phyloP scores from a whole-genome alignment of 2,113 vertebrate genomes.

The Ancistrus triradiatus region DNA sequence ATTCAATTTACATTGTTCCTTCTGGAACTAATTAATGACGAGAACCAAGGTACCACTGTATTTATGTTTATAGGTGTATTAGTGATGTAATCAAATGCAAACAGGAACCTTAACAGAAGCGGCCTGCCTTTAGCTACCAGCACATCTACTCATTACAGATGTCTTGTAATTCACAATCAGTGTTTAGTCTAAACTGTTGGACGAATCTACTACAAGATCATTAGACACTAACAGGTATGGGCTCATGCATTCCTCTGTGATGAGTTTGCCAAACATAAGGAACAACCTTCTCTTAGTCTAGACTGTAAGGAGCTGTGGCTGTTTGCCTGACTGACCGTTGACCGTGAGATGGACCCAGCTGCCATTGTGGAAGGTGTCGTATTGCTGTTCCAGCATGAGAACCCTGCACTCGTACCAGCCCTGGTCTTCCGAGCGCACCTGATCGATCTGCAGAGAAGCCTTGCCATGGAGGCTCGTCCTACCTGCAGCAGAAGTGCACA shows the following conservation, averaged over 20 bases:
- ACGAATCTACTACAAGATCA: not conserved
- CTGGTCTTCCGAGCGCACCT: slow-evolving; percentile 93
- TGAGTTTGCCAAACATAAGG: not conserved
- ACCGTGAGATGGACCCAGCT: slow-evolving; percentile 99
- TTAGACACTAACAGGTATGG: not conserved
- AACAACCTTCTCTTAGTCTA: not conserved
- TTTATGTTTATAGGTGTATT: no score
- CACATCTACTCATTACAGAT: no score
- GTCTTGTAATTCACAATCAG: not conserved
- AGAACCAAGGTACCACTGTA: no score
- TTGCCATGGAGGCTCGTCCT: slow-evolving; percentile 92
- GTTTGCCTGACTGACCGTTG: slow-evolving; percentile 77
- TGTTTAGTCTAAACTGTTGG: not conserved
- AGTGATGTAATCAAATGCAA: not conserved
- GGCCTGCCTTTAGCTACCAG: no score
- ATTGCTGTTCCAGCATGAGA: slow-evolving; percentile 96
- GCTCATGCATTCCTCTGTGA: not conserved
- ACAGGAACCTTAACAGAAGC: not conserved
- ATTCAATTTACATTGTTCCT: no score
- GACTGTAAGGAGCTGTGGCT: not conserved
- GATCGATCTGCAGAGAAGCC: slow-evolving; percentile 92
- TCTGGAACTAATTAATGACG: no score
- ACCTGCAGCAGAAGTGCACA: slow-evolving; percentile 72
- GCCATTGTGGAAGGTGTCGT: slow-evolving; percentile 97
- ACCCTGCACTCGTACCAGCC: slow-evolving; percentile 99